A percentile compares a stretch with the other conserved stretches of the same genome.
Conservation (phyloP, 2,113 vertebrate genomes). For the Bagarius yarrelli region DNA sequence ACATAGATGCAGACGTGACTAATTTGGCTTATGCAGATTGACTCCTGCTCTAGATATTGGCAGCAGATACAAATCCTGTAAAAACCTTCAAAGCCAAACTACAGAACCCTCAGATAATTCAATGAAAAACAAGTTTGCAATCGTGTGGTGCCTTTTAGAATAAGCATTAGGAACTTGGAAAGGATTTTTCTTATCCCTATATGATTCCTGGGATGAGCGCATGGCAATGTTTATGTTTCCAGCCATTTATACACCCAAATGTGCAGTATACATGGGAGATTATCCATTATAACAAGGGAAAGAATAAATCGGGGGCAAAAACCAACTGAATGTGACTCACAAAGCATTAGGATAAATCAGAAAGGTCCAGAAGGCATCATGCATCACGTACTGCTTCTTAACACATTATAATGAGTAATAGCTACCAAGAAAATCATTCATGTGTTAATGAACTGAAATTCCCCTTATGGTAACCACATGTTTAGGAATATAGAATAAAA, state of each 20-base stretch:
- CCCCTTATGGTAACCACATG: not conserved
- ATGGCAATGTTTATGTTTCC: not conserved
- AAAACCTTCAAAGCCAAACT: not conserved
- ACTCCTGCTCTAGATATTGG: not conserved
- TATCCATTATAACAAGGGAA: not conserved
- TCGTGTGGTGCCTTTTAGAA: not conserved
- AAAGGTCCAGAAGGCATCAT: not conserved
- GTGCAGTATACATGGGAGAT: not conserved
- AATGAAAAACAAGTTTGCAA: not conserved
- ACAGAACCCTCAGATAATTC: not conserved
- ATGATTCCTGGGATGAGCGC: not conserved
- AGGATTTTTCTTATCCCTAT: not conserved
- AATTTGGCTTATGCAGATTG: constrained; percentile 20
- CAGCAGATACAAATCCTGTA: not conserved
- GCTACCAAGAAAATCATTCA: not conserved
- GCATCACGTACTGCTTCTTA: not conserved
- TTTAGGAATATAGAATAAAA: not conserved
- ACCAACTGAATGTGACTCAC: constrained; percentile 1
- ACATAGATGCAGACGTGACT: constrained; percentile 30
- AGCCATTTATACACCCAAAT: not conserved
- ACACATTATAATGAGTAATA: not conserved
- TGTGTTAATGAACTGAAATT: not conserved
- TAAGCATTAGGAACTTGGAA: not conserved
- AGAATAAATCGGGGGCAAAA: not conserved
- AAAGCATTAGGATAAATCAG: not conserved